These are phyloP conservation scores for Apeira syringaria DNA, from an alignment of 2,888 invertebrate genomes.

Conservation along the genomic window DNA sequence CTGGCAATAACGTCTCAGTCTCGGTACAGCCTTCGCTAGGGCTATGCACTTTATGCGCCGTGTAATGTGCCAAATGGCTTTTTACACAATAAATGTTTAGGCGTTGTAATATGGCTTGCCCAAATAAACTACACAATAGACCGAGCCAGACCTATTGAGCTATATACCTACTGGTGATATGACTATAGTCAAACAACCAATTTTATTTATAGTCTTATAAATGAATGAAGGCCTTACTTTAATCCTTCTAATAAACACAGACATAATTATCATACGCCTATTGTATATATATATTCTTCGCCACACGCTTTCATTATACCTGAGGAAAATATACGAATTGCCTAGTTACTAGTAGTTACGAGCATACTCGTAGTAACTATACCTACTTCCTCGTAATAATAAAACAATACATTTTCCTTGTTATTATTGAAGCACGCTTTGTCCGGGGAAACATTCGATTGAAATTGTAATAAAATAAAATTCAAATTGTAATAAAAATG, in stretches of 20 bases:
- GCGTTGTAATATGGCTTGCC: conserved; percentile 29
- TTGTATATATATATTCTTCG: too few relatives aligned
- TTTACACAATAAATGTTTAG: conserved; percentile 32
- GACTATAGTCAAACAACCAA: too few relatives aligned
- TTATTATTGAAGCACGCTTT: background rate
- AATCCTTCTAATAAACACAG: too few relatives aligned
- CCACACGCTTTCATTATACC: background rate
- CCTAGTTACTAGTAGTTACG: too few relatives aligned
- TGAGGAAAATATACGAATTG: background rate
- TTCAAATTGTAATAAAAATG: too few relatives aligned
- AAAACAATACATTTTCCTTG: background rate
- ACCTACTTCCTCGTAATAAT: background rate
- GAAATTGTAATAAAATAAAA: too few relatives aligned
- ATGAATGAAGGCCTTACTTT: too few relatives aligned
- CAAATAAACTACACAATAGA: conserved; percentile 14
- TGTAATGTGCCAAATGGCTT: conserved; percentile 36
- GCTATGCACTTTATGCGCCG: conserved; percentile 28
- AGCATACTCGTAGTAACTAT: background rate
- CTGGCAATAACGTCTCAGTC: conserved; percentile 25
- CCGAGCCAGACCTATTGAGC: conserved; percentile 4
- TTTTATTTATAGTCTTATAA: too few relatives aligned
- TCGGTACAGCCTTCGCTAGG: conserved; percentile 22
- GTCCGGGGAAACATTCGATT: background rate
- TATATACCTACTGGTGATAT: too few relatives aligned
- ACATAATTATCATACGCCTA: too few relatives aligned